Percentiles rank a stretch among this genome's conserved stretches.
Conservation (phyloP, 2,797 vertebrate genomes). For the Siniperca obscura region DNA sequence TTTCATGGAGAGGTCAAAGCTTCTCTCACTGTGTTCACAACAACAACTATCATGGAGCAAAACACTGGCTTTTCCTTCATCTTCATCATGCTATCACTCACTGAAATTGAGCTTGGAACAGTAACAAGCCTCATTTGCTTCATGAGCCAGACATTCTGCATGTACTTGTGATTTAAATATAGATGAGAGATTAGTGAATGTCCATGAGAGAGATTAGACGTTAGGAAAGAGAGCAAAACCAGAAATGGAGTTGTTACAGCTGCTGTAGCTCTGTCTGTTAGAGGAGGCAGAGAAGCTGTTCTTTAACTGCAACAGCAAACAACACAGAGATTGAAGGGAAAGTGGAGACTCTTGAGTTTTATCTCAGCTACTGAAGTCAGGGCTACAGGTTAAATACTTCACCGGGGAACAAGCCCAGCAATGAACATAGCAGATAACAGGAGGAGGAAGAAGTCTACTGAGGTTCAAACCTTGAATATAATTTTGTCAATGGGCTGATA, state of each 20-base stretch:
- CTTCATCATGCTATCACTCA: slow-evolving; percentile 37
- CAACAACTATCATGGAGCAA: slow-evolving; percentile 2
- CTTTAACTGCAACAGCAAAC: slow-evolving; percentile 42
- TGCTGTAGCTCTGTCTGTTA: slow-evolving; percentile 19
- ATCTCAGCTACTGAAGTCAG: slow-evolving; percentile 31
- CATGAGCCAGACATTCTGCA: slow-evolving; percentile 44
- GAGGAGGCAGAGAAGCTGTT: slow-evolving; percentile 25
- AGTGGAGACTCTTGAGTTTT: slow-evolving; percentile 46
- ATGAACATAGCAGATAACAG: slow-evolving; percentile 9
- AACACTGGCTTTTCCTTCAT: slow-evolving; percentile 20
- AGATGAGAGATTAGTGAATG: slow-evolving; percentile 70
- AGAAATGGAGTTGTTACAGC: slow-evolving; percentile 27
- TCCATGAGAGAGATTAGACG: slow-evolving; percentile 64
- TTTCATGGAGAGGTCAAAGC: slow-evolving; percentile 3
- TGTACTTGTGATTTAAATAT: slow-evolving; percentile 70
- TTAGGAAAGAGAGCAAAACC: slow-evolving; percentile 35
- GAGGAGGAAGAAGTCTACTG: slow-evolving; percentile 10
- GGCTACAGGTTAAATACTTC: slow-evolving; percentile 65
- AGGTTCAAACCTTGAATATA: slow-evolving; percentile 26
- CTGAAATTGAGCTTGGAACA: slow-evolving; percentile 57
- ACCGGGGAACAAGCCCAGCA: slow-evolving; percentile 30
- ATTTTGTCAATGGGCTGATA: slow-evolving; percentile 6
- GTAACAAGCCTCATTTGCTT: slow-evolving; percentile 58
- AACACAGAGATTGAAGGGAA: slow-evolving; percentile 27
- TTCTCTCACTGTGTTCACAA: not conserved